phyloP scores from a whole-genome alignment of 1,140 invertebrate species.

The Drosophila melanogaster region Release_6_plus_ISO1_MT NT_033779.5:3864001-3864500 shows the following conservation, averaged over 20 bases:
- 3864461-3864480: background rate
- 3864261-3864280: background rate
- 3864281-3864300: background rate
- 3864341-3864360: too few species aligned
- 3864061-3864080: slow-evolving; percentile 37
- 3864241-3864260: background rate
- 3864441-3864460: background rate
- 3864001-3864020: slow-evolving; percentile 25
- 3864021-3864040: slow-evolving; percentile 23
- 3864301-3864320: background rate
- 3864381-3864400: too few species aligned
- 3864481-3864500: slow-evolving; percentile 16
- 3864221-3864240: background rate
- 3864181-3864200: slow-evolving; percentile 76
- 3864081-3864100: slow-evolving; percentile 4
- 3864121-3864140: background rate
- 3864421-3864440: background rate
- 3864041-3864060: slow-evolving; percentile 16
- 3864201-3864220: background rate
- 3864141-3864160: slow-evolving; percentile 37
- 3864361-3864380: background rate
- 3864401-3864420: background rate
- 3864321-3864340: too few species aligned
- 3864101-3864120: slow-evolving; percentile 4
- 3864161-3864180: slow-evolving; percentile 68